These are phyloP conservation scores for Chelmon rostratus DNA, from an alignment of 2,797 vertebrate species.

Conservation along the genomic window DNA sequence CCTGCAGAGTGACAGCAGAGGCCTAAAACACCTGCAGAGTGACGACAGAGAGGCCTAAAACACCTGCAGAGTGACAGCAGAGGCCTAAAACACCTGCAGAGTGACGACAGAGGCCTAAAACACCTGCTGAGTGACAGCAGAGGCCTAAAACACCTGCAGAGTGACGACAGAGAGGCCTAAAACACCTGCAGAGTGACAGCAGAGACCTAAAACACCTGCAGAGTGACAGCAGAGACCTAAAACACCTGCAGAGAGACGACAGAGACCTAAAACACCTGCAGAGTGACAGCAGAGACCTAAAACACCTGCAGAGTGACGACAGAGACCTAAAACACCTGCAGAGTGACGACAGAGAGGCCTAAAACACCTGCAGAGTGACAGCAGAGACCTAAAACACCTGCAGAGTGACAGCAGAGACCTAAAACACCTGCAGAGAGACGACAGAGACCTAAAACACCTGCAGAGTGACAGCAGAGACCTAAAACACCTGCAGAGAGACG, in stretches of 20 bases:
- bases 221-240: neutral
- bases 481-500: no score
- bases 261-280: no score
- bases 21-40: neutral
- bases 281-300: neutral
- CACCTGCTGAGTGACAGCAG: conserved; percentile 1
- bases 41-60: neutral
- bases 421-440: no score
- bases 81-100: neutral
- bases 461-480: neutral
- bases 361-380: neutral
- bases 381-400: neutral
- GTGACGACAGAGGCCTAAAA: neutral
- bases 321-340: neutral
- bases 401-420: neutral
- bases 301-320: neutral
- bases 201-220: neutral
- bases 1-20: conserved; percentile 1
- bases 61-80: conserved; percentile 1
- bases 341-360: neutral
- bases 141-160: neutral
- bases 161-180: neutral
- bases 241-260: no score
- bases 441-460: no score
- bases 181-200: neutral